Base-by-base conservation (phyloP, 2,797 vertebrate species). In the Hoplostethus mediterraneus region DNA sequence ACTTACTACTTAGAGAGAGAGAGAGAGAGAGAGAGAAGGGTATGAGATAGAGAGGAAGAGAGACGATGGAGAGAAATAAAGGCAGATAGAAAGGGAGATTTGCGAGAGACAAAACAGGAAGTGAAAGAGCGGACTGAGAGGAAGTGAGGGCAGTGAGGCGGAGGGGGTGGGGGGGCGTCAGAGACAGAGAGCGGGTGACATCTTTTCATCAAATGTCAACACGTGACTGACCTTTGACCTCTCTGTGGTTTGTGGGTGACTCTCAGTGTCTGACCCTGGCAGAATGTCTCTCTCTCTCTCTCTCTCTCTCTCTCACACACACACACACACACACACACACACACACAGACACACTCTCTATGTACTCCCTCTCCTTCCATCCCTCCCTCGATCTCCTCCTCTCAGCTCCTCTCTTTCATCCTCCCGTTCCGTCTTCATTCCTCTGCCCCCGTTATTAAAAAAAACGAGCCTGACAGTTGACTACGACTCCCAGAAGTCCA, bases 391-490 rank as follows among this genome's bases (percentile, higher is more conserved):
- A 55, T 42, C 63, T 58, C 38, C 38, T 44, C 79, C 28, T 51
- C 59, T 83, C 70, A 49, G 72, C 82, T 77, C 69, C 71, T 68
- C 83, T 51, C 89, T 90, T 90, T 92, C 79, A 88, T 91, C 83
- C 73, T 75, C 63, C 63, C 21, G 21, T 21, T 21, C 55, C 11
- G 16, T 77, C 76, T 75, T 36, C 73, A 14, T 79, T 30, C 75
- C 69, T 80, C 68, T 51, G 44, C 65, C 61, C 61, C 66, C 61
- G 77, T 77, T 83, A 82, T 87, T 89, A 82, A 85, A 21, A 21
- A 1, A 21, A 84, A 69, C 70, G 31, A 59, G 69, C 45, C 82
- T 57, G 79, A 87, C 86, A 87, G 74, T 75, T 68, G 63, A 61
- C 73, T 28, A 6, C 1, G 69, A 78, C 82, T 81, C 89, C 87